phyloP scores from a whole-genome alignment of 2,797 vertebrate species.

The Spinibarbus caldwelli region DNA sequence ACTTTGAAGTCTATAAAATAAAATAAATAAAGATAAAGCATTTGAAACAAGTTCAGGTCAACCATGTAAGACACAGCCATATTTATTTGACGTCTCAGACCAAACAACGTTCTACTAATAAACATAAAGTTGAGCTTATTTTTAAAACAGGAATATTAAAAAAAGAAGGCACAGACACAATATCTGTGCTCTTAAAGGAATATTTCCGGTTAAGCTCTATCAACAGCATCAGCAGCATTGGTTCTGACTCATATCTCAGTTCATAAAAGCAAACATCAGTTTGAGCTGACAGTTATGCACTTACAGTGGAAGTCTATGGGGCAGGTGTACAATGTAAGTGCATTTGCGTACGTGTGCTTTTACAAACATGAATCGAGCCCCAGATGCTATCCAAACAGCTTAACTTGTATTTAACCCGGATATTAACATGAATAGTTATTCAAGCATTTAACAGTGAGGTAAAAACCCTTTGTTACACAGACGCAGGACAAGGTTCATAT shows the following conservation, averaged over 20 bases:
- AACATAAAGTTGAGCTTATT: background rate
- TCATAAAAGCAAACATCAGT: conserved; percentile 10
- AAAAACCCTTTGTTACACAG: conserved; percentile 45
- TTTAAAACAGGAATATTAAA: background rate
- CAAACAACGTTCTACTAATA: conserved; percentile 9
- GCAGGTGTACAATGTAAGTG: background rate
- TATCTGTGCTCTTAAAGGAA: background rate
- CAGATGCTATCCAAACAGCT: background rate
- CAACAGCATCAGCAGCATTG: background rate
- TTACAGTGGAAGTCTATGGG: background rate
- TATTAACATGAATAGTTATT: conserved; percentile 30
- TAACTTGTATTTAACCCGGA: conserved; percentile 19
- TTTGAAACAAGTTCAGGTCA: background rate
- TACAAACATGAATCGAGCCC: background rate
- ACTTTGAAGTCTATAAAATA: background rate
- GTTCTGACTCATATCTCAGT: background rate
- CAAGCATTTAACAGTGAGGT: conserved; percentile 46
- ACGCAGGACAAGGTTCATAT: conserved; percentile 29
- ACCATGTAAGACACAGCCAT: background rate
- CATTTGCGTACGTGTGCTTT: background rate
- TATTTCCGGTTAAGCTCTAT: background rate
- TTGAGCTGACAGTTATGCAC: background rate
- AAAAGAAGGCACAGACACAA: conserved; percentile 23
- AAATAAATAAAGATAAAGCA: background rate
- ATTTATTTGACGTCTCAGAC: conserved; percentile 18